These are phyloP conservation scores for Picus viridis DNA, from an alignment of 2,797 vertebrate species.

Conservation along the genomic window DNA sequence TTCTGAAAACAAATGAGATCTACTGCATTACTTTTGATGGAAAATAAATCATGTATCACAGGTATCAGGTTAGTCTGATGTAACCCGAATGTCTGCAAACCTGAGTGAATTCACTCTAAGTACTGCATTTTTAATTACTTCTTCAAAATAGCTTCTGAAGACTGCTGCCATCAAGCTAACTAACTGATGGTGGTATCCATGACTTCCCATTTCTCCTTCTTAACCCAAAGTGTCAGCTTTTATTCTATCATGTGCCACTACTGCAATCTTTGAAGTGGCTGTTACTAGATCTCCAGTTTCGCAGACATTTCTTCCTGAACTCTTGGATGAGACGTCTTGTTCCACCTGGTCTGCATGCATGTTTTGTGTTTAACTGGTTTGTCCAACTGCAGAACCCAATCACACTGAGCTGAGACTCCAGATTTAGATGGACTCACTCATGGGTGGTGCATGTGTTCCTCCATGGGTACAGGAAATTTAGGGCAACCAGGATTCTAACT, in stretches of 20 bases:
- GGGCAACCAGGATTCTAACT: neutral
- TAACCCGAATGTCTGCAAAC: neutral
- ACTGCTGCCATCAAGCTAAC: neutral
- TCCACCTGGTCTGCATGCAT: neutral
- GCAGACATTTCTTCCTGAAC: neutral
- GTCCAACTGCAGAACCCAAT: neutral
- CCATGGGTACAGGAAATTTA: neutral
- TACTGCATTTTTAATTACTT: neutral
- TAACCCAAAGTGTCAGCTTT: neutral
- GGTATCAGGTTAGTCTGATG: neutral
- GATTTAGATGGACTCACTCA: neutral
- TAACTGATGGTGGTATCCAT: neutral
- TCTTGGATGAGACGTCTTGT: neutral
- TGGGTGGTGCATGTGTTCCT: neutral
- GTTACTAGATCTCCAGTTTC: neutral
- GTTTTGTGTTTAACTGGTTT: neutral
- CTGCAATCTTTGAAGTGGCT: neutral
- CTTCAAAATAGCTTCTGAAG: neutral
- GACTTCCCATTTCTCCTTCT: neutral
- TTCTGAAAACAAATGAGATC: constrained; percentile 1
- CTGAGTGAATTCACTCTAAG: neutral
- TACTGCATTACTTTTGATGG: neutral
- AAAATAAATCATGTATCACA: neutral
- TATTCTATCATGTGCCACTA: neutral
- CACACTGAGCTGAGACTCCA: neutral